Evolutionary conservation across 2,797 vertebrate species (phyloP).

Genomic region (Brachymystax lenok): DNA sequence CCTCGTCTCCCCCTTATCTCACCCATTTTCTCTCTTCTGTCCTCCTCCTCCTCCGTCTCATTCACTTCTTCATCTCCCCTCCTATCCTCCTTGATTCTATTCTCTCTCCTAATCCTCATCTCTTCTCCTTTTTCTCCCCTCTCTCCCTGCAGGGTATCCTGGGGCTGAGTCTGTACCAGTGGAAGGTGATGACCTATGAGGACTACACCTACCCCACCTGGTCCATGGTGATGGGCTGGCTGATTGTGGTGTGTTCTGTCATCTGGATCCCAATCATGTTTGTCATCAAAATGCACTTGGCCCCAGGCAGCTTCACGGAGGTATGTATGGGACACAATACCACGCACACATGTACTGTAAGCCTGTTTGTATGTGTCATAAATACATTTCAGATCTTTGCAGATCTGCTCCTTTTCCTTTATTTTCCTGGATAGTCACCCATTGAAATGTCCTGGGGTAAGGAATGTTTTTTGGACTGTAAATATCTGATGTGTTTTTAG

Average conservation of each 20-base stretch:
- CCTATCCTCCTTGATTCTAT: background rate
- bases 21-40: background rate
- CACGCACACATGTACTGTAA: constrained; percentile 3
- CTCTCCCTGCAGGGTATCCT: constrained; percentile 85
- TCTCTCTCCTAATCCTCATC: background rate
- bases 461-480: too few species aligned
- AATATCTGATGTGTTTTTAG: too few species aligned
- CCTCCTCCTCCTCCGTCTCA: background rate
- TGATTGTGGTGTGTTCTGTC: constrained; percentile 95
- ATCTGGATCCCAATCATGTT: constrained; percentile 99
- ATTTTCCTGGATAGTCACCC: too few species aligned
- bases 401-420: too few species aligned
- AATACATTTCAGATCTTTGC: too few species aligned
- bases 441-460: too few species aligned
- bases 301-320: constrained; percentile 90
- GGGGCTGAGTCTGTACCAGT: constrained; percentile 94
- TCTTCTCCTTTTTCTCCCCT: background rate
- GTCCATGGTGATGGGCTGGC: constrained; percentile 98
- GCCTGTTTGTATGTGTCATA: background rate
- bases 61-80: background rate
- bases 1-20: background rate
- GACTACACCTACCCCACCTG: constrained; percentile 94
- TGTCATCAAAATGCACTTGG: constrained; percentile 94
- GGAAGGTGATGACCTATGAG: constrained; percentile 96
- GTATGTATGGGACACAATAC: constrained; percentile 67